These are phyloP conservation scores for Rhaphigaster nebulosa DNA, from an alignment of 2,888 invertebrate species.

Conservation along the genomic window DNA sequence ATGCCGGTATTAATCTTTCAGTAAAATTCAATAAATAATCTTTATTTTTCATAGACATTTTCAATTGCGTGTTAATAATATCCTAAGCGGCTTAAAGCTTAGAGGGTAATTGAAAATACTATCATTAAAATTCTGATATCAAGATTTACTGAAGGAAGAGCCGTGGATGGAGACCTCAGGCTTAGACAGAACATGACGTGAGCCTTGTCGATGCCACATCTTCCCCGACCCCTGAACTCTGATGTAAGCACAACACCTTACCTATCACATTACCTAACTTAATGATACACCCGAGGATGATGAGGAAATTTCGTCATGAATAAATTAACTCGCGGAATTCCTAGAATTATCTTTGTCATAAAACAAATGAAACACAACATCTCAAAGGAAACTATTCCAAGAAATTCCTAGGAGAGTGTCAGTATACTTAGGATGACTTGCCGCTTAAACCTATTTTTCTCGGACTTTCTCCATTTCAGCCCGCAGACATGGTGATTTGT, in stretches of 20 bases:
- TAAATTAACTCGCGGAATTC: not conserved
- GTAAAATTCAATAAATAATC: too few relatives aligned
- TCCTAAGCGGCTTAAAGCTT: not conserved
- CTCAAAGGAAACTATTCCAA: not conserved
- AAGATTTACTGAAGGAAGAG: not conserved
- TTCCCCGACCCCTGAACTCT: not conserved
- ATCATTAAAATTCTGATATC: not conserved
- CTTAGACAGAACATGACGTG: not conserved
- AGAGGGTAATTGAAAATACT: not conserved
- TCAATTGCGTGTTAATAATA: not conserved
- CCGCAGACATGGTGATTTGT: not conserved
- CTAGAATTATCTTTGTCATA: not conserved
- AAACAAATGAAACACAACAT: not conserved
- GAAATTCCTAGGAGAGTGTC: not conserved
- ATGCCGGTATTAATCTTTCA: too few relatives aligned
- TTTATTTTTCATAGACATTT: not conserved
- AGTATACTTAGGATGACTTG: not conserved
- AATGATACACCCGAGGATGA: not conserved
- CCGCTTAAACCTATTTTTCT: not conserved
- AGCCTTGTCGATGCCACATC: not conserved
- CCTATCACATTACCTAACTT: not conserved
- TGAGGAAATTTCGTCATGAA: not conserved
- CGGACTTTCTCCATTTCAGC: not conserved
- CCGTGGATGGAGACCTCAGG: not conserved
- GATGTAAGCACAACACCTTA: slow-evolving; percentile 10